Evolutionary conservation across 2,888 invertebrate genomes (phyloP).

Genomic region (Saturnia pavonia): DNA sequence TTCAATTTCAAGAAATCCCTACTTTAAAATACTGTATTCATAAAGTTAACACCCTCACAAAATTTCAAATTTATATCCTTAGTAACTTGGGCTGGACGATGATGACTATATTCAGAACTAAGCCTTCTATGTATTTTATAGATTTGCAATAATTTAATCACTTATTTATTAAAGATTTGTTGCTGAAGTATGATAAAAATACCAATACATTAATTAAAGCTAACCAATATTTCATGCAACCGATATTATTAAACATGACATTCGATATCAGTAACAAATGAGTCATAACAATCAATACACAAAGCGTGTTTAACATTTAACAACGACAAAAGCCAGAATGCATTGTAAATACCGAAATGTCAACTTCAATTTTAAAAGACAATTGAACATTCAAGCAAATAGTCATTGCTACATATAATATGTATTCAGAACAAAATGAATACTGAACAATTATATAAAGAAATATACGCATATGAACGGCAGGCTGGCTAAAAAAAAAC

Average conservation of each 20-base stretch:
- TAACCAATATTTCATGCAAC: constrained; percentile 3
- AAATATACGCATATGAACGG: not conserved
- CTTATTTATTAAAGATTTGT: not conserved
- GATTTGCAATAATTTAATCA: too few species aligned
- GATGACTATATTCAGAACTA: too few species aligned
- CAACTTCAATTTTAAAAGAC: constrained; percentile 42
- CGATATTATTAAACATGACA: constrained; percentile 16
- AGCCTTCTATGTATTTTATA: too few species aligned
- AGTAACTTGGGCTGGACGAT: too few species aligned
- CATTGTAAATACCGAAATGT: constrained; percentile 43
- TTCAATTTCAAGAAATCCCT: too few species aligned
- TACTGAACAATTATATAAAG: not conserved
- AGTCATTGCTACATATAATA: constrained; percentile 28
- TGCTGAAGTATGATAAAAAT: not conserved
- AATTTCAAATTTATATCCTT: too few species aligned
- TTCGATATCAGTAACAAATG: constrained; percentile 22
- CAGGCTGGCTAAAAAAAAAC: constrained; percentile 8
- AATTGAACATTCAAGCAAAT: constrained; percentile 50
- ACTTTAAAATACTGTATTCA: too few species aligned
- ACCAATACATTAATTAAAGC: not conserved
- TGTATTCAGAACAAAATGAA: not conserved
- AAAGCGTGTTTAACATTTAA: constrained; percentile 37
- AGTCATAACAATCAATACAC: constrained; percentile 25
- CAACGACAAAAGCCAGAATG: constrained; percentile 42
- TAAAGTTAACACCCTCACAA: too few species aligned